These are phyloP conservation scores for Styela clava DNA, from an alignment of 23 tunicate genomes.

Conservation along the genomic window DNA sequence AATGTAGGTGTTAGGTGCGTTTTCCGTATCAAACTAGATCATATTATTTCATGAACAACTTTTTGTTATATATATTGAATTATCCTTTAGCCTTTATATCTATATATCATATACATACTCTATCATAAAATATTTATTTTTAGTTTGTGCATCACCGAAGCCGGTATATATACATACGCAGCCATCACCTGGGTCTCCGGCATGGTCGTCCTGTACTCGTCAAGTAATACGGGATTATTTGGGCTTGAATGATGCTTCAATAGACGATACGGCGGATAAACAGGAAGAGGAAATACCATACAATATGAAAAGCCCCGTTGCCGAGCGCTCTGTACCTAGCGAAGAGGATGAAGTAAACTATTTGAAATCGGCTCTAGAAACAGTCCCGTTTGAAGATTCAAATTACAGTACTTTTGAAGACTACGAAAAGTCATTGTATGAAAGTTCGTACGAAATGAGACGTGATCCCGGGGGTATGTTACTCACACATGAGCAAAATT, in stretches of 20 bases:
- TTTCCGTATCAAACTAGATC: too few relatives aligned
- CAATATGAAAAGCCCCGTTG: not conserved
- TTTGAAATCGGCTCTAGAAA: not conserved
- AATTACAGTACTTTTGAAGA: conserved; percentile 5
- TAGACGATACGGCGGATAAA: not conserved
- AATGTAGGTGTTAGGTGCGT: too few relatives aligned
- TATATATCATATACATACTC: too few relatives aligned
- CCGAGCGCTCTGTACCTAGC: not conserved
- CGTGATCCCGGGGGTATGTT: not conserved
- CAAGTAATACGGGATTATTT: conserved; percentile 1
- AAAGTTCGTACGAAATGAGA: not conserved
- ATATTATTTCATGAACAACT: too few relatives aligned
- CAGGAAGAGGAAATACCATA: not conserved
- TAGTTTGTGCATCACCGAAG: not conserved
- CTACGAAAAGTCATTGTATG: conserved; percentile 7
- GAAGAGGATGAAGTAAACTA: not conserved
- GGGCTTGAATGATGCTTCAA: not conserved
- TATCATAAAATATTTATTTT: too few relatives aligned
- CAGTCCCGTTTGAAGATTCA: conserved; percentile 14
- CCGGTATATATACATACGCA: not conserved
- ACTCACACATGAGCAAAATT: not conserved
- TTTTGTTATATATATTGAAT: too few relatives aligned
- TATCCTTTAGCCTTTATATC: too few relatives aligned
- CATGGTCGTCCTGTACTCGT: conserved; percentile 21
- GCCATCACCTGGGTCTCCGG: conserved; percentile 5